Evolutionary conservation across 2,888 invertebrate genomes (phyloP).

Genomic region (Cataglyphis altisquamis): DNA sequence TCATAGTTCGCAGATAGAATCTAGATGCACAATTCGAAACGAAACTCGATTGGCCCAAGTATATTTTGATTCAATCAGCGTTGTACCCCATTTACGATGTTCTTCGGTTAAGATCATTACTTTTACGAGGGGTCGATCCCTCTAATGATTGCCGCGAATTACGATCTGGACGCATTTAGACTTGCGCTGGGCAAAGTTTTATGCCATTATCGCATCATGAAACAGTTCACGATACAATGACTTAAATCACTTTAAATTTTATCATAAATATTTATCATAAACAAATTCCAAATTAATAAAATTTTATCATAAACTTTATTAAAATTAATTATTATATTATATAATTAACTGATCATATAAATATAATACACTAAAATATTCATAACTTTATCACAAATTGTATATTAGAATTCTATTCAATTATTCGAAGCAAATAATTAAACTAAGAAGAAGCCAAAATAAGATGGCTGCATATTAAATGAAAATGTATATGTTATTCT

Average conservation of each 20-base stretch:
- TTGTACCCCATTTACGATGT: slow-evolving; percentile 57
- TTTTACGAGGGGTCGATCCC: slow-evolving; percentile 55
- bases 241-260: neutral
- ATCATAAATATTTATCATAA: neutral
- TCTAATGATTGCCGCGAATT: slow-evolving; percentile 45
- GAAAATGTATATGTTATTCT: neutral
- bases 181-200: neutral
- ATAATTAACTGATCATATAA: neutral
- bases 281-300: neutral
- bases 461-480: neutral
- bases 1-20: slow-evolving; percentile 39
- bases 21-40: slow-evolving; percentile 44
- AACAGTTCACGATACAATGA: neutral
- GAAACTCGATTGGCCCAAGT: slow-evolving; percentile 53
- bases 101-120: slow-evolving; percentile 48
- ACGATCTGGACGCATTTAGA: slow-evolving; percentile 12
- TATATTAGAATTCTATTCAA: neutral
- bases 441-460: neutral
- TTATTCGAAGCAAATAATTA: neutral
- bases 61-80: slow-evolving; percentile 62
- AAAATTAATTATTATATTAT: slow-evolving; percentile 21
- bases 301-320: neutral
- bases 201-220: neutral
- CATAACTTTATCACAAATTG: neutral
- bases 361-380: neutral